A percentile compares a stretch with the other conserved stretches of the same genome.
These are phyloP conservation scores for Bagarius yarrelli DNA, from an alignment of 2,113 vertebrate species.

Conservation along the genomic window DNA sequence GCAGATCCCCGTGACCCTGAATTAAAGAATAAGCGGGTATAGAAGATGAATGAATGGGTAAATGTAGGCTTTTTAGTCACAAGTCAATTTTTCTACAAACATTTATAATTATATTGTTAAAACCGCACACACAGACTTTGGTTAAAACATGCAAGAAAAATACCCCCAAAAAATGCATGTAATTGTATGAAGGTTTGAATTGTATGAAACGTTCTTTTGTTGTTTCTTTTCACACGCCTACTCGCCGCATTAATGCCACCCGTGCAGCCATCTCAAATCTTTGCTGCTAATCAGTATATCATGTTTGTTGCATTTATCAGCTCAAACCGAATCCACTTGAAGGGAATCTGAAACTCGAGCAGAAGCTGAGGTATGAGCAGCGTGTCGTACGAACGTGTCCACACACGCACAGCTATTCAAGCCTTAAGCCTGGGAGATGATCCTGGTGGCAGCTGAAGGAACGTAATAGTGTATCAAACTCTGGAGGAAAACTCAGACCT, in stretches of 20 bases:
- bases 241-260: neutral
- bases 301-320: neutral
- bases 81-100: neutral
- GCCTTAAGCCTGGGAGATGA: slow-evolving; percentile 29
- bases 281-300: neutral
- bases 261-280: neutral
- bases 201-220: neutral
- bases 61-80: neutral
- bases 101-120: neutral
- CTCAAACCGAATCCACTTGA: neutral
- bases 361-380: neutral
- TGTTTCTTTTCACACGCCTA: neutral
- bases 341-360: neutral
- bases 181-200: too few relatives aligned
- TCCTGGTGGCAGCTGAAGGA: slow-evolving; percentile 14
- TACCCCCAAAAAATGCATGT: too few relatives aligned
- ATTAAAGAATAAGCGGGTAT: too few relatives aligned
- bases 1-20: too few relatives aligned
- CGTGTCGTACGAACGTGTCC: neutral
- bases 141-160: neutral
- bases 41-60: too few relatives aligned
- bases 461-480: neutral
- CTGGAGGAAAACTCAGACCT: slow-evolving; percentile 11
- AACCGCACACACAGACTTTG: neutral
- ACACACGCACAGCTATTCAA: slow-evolving; percentile 21